Evolutionary conservation across 2,797 vertebrate species (phyloP).

Genomic region (Denticeps clupeoides): DNA sequence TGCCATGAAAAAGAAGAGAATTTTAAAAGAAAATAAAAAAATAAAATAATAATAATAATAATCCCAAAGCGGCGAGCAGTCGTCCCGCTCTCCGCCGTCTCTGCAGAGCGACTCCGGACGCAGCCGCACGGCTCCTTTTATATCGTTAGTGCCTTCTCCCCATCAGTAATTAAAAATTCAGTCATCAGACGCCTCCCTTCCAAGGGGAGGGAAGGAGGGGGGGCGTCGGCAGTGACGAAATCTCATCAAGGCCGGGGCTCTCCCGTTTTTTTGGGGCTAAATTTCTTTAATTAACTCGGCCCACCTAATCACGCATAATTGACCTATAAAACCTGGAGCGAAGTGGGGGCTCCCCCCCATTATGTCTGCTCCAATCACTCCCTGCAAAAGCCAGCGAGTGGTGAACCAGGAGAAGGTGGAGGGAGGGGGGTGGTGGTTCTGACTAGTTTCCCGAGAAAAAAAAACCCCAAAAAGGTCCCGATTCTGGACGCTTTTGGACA

Average conservation of each 20-base stretch:
- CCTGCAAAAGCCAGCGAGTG: constrained; percentile 58
- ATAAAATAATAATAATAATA: too few species aligned
- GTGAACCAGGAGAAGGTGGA: constrained; percentile 32
- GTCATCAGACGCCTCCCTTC: constrained; percentile 47
- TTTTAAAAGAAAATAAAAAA: too few species aligned
- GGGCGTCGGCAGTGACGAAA: constrained; percentile 54
- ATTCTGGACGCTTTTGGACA: too few species aligned
- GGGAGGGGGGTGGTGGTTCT: constrained; percentile 33
- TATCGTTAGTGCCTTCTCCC: constrained; percentile 43
- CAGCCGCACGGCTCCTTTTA: constrained; percentile 36
- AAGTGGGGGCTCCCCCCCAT: constrained; percentile 53
- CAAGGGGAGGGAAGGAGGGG: constrained; percentile 40
- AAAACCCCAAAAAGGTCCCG: too few species aligned
- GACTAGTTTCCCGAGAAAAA: too few species aligned
- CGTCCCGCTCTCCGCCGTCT: too few species aligned
- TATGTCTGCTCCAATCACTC: constrained; percentile 72
- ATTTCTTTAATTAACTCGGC: constrained; percentile 75
- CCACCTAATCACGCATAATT: constrained; percentile 85
- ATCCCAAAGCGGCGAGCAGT: too few species aligned
- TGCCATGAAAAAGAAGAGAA: too few species aligned
- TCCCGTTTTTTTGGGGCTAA: constrained; percentile 55
- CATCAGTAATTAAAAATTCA: constrained; percentile 55
- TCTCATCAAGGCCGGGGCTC: constrained; percentile 42
- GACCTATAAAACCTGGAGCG: constrained; percentile 85
- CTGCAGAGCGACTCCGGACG: too few species aligned